Evolutionary conservation across 1,140 invertebrate genomes (phyloP).

Genomic region (Ceratosolen fusciceps): DNA sequence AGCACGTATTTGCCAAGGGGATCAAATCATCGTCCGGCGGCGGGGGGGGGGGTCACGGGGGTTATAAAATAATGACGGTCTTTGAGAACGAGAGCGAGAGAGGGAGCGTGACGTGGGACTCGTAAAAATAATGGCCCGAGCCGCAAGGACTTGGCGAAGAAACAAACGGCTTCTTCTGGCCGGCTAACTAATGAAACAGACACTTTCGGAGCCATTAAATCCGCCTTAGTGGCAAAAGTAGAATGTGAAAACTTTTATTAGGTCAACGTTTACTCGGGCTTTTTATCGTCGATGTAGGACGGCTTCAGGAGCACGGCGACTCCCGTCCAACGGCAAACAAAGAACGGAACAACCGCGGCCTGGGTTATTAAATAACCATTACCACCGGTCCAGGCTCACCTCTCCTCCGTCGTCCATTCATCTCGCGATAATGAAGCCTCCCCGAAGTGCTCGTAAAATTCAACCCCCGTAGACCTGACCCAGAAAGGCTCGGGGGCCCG

Average conservation of each 20-base stretch:
- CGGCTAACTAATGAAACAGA: neutral
- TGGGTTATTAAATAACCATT: slow-evolving; percentile 15
- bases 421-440: slow-evolving; percentile 4
- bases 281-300: neutral
- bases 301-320: too few relatives aligned
- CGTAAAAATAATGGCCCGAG: neutral
- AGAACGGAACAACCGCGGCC: neutral
- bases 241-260: neutral
- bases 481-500: neutral
- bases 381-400: neutral
- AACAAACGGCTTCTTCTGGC: neutral
- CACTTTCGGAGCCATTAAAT: neutral
- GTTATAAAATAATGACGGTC: too few relatives aligned
- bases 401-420: too few relatives aligned
- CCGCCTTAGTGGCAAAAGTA: neutral
- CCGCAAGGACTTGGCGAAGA: neutral
- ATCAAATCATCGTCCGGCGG: too few relatives aligned
- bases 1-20: too few relatives aligned
- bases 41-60: too few relatives aligned
- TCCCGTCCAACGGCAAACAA: neutral
- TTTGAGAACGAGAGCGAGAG: too few relatives aligned
- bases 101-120: too few relatives aligned
- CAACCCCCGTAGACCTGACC: slow-evolving; percentile 2
- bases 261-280: neutral
- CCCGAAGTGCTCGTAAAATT: slow-evolving; percentile 28